A percentile compares a stretch with the other conserved stretches of the same genome.
These are phyloP conservation scores for Amniataba percoides DNA, from an alignment of 2,797 vertebrate species.

Conservation along the genomic window DNA sequence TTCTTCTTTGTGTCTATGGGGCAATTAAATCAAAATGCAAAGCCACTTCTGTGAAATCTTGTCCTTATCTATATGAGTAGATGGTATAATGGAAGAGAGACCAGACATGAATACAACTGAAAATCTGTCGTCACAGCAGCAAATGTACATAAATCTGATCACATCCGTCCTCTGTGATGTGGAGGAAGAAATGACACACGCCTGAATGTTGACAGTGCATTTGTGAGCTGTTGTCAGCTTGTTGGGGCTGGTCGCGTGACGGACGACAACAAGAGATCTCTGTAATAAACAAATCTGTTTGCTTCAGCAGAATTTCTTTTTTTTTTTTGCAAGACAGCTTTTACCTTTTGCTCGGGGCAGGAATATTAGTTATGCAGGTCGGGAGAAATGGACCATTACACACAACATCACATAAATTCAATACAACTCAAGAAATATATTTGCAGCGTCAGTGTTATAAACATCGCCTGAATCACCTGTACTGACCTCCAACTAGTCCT, in stretches of 20 bases:
- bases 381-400: slow-evolving; percentile 32
- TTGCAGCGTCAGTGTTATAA: neutral
- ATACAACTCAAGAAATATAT: slow-evolving; percentile 15
- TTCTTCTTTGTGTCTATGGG: neutral
- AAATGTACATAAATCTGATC: slow-evolving; percentile 29
- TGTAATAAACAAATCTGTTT: slow-evolving; percentile 23
- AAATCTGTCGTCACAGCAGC: slow-evolving; percentile 33
- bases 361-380: slow-evolving; percentile 1
- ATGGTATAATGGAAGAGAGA: slow-evolving; percentile 1
- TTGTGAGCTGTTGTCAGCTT: slow-evolving; percentile 29
- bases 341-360: neutral
- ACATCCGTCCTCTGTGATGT: neutral
- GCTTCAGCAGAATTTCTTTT: slow-evolving; percentile 27
- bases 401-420: slow-evolving; percentile 43
- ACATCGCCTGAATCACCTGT: slow-evolving; percentile 2
- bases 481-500: neutral
- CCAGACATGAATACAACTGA: slow-evolving; percentile 6
- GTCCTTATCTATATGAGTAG: slow-evolving; percentile 7
- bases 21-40: slow-evolving; percentile 6
- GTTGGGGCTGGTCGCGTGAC: slow-evolving; percentile 10
- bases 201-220: slow-evolving; percentile 7
- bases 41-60: slow-evolving; percentile 10
- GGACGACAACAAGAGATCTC: slow-evolving; percentile 24
- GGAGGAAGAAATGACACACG: slow-evolving; percentile 16
- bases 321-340: slow-evolving; percentile 1